These are phyloP conservation scores for Macrobrachium rosenbergii DNA, from an alignment of 1,140 invertebrate genomes.

Conservation along the genomic window DNA sequence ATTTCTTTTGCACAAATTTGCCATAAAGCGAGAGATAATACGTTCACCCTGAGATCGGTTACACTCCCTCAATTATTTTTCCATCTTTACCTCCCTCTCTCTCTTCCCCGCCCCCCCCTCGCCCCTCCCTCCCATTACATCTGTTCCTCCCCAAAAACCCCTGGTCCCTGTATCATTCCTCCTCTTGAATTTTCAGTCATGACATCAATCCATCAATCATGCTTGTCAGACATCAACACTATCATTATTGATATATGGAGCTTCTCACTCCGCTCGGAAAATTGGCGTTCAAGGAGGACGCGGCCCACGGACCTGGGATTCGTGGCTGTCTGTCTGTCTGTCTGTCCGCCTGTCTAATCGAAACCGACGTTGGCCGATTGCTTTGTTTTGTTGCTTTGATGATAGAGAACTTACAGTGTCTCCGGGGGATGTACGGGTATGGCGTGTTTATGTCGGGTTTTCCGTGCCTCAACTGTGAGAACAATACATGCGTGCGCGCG, in stretches of 20 bases:
- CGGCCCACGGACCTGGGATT: not conserved
- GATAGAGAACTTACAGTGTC: not conserved
- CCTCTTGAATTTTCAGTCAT: slow-evolving; percentile 17
- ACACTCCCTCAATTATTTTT: not conserved
- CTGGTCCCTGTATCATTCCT: not conserved
- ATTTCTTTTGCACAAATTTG: no score
- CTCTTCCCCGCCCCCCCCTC: not conserved
- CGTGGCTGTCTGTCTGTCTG: not conserved
- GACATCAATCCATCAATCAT: slow-evolving; percentile 35
- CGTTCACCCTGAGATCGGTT: not conserved
- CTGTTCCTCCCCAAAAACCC: no score
- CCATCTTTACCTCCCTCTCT: not conserved
- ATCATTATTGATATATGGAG: slow-evolving; percentile 41
- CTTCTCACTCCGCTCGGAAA: slow-evolving; percentile 14
- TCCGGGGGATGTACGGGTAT: not conserved
- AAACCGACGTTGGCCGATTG: no score
- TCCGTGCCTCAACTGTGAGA: not conserved
- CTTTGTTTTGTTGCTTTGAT: no score
- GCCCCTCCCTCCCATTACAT: not conserved
- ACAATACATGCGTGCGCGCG: not conserved
- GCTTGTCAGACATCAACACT: slow-evolving; percentile 37
- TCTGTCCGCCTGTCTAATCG: not conserved
- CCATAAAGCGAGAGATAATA: no score
- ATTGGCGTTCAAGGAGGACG: not conserved
- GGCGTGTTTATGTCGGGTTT: not conserved